A percentile compares a stretch with the other conserved stretches of the same genome.
phyloP scores from a whole-genome alignment of 2,888 invertebrate genomes.

The Andrena hattorfiana region DNA sequence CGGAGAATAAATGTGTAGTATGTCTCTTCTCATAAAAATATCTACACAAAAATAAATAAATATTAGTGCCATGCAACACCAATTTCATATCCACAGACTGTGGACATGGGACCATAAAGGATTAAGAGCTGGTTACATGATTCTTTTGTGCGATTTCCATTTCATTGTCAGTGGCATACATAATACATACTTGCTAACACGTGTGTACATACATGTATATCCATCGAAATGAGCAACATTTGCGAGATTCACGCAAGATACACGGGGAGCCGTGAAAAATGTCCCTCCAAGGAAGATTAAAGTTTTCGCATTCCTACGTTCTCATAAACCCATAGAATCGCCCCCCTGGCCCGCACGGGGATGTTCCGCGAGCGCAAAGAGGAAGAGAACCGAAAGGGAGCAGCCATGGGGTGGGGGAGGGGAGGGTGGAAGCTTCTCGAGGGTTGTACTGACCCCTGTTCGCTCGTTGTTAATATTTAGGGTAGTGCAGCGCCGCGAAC shows the following conservation, averaged over 20 bases:
- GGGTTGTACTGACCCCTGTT: slow-evolving; percentile 80
- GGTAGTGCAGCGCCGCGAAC: slow-evolving; percentile 79
- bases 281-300: slow-evolving; percentile 37
- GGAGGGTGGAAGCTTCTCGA: slow-evolving; percentile 63
- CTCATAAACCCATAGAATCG: slow-evolving; percentile 44
- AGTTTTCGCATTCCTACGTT: slow-evolving; percentile 54
- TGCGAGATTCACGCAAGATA: neutral
- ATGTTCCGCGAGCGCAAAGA: slow-evolving; percentile 48
- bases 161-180: too few relatives aligned
- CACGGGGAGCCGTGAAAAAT: slow-evolving; percentile 33
- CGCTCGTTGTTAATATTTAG: slow-evolving; percentile 83
- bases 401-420: slow-evolving; percentile 49
- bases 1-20: too few relatives aligned
- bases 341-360: slow-evolving; percentile 36
- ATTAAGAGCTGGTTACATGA: too few relatives aligned
- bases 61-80: too few relatives aligned
- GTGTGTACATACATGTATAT: neutral
- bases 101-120: too few relatives aligned
- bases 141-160: too few relatives aligned
- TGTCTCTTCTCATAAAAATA: too few relatives aligned
- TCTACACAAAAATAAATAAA: too few relatives aligned
- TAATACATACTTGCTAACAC: neutral
- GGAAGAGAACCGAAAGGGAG: slow-evolving; percentile 54
- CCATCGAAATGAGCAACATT: neutral
- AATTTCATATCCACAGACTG: too few relatives aligned